These are phyloP conservation scores for Epinephelus fuscoguttatus DNA, from an alignment of 2,113 vertebrate genomes.

Conservation along the genomic window DNA sequence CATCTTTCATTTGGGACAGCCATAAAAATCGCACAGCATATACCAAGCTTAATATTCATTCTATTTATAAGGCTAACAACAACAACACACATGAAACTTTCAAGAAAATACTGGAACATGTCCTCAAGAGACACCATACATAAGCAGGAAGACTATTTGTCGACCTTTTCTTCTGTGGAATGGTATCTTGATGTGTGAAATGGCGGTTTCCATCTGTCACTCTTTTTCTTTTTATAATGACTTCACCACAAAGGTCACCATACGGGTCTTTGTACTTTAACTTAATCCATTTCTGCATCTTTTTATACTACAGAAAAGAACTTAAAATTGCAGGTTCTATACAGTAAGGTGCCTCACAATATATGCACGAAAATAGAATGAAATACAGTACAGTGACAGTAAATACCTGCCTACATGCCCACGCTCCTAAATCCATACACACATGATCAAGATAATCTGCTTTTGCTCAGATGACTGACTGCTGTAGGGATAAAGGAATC, in stretches of 20 bases:
- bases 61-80: neutral
- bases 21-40: too few relatives aligned
- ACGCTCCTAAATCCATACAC: neutral
- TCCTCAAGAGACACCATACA: neutral
- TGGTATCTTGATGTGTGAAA: neutral
- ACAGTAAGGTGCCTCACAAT: neutral
- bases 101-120: neutral
- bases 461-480: conserved; percentile 5
- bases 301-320: neutral
- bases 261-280: neutral
- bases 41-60: neutral
- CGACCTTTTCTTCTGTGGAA: neutral
- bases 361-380: neutral
- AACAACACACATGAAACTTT: neutral
- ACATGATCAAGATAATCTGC: neutral
- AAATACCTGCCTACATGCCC: neutral
- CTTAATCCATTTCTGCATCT: neutral
- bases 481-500: neutral
- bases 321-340: neutral
- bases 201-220: neutral
- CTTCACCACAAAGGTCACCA: neutral
- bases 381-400: neutral
- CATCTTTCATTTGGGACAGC: too few relatives aligned
- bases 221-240: neutral
- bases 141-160: neutral